Conservation (phyloP, 2,113 vertebrate species). For the Nansenia antarctica region DNA sequence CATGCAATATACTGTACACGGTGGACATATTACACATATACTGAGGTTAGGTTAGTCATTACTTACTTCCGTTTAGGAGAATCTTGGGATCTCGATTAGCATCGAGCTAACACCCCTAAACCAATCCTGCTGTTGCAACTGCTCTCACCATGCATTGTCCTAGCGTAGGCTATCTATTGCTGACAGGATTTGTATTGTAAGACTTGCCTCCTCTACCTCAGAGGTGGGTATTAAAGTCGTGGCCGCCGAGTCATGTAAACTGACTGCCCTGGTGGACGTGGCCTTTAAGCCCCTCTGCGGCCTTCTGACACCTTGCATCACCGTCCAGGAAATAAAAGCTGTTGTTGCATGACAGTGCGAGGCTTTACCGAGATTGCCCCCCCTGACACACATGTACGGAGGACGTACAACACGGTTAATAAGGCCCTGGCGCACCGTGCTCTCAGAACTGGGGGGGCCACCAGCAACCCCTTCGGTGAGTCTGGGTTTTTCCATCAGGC, state of each 20-base stretch:
- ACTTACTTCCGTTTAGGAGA: too few relatives aligned
- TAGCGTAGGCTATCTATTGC: neutral
- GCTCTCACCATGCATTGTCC: slow-evolving; percentile 27
- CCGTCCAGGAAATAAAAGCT: neutral
- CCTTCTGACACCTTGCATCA: neutral
- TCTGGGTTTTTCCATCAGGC: neutral
- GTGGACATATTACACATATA: too few relatives aligned
- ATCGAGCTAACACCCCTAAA: too few relatives aligned
- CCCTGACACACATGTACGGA: neutral
- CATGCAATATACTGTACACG: too few relatives aligned
- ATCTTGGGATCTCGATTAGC: too few relatives aligned
- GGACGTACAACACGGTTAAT: neutral
- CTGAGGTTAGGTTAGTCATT: too few relatives aligned
- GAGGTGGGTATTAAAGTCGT: slow-evolving; percentile 20
- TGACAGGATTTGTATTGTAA: neutral
- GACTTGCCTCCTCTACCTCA: neutral
- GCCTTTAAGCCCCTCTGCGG: neutral
- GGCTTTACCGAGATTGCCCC: too few relatives aligned
- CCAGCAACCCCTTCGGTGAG: neutral
- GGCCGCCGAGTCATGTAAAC: slow-evolving; percentile 15
- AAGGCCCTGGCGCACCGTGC: neutral
- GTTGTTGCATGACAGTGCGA: neutral
- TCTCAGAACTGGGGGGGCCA: neutral
- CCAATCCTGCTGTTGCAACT: slow-evolving; percentile 5
- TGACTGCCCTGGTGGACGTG: neutral